Conservation (phyloP, 2,113 vertebrate genomes). For the Microcebus tavaratra region DNA sequence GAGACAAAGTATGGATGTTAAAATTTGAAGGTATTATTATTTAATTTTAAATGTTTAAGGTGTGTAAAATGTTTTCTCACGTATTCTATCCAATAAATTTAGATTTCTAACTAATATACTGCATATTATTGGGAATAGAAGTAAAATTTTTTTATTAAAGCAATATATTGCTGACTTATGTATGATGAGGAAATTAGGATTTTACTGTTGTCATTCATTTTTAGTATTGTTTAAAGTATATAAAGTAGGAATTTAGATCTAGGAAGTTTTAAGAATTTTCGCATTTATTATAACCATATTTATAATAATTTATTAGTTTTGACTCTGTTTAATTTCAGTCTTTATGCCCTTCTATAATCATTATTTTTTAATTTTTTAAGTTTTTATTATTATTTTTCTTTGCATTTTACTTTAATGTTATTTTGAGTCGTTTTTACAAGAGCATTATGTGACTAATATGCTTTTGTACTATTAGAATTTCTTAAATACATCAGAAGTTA, state of each 20-base stretch:
- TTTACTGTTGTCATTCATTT: slow-evolving; percentile 12
- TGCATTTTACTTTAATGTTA: not conserved
- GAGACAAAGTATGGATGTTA: not conserved
- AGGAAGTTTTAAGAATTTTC: not conserved
- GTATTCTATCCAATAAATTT: not conserved
- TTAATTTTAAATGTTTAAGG: not conserved
- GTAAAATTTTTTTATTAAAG: slow-evolving; percentile 31
- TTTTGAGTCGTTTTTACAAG: not conserved
- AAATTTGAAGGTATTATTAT: not conserved
- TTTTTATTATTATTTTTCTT: slow-evolving; percentile 1
- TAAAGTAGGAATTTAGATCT: not conserved
- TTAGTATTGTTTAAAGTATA: not conserved
- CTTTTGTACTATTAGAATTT: not conserved
- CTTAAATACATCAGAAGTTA: not conserved
- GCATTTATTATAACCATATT: not conserved
- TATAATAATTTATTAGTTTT: not conserved
- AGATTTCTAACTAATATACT: not conserved
- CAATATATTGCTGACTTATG: not conserved
- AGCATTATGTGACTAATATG: not conserved
- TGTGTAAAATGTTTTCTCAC: not conserved
- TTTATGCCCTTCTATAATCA: not conserved
- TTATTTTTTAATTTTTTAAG: not conserved
- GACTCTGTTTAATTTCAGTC: not conserved
- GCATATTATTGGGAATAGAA: not conserved
- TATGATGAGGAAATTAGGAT: not conserved